Evolutionary conservation across 2,888 invertebrate genomes (phyloP), one percentile per base, ranked within the genome.

Genomic region (Alitta virens): DNA sequence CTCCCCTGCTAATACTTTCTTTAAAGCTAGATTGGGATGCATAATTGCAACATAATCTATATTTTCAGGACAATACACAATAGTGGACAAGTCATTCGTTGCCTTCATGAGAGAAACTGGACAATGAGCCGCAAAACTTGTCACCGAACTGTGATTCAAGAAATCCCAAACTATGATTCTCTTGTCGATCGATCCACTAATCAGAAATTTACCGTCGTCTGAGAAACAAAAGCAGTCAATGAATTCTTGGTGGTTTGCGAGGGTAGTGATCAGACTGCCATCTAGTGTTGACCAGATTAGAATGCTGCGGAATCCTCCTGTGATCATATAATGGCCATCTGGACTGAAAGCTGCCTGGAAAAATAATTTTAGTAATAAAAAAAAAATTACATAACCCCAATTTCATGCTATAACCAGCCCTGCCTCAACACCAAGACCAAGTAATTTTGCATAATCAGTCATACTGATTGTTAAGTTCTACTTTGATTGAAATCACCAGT

Each of bases 81-180:
- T 43, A n/a, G 65, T 60, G 7, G 60, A 61, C 1, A 71, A 65
- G 46, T 70, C 67, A 2, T 63, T 52, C 9, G 72, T 63, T 2
- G 73, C 59, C n/a, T 69, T 67, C 33, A 75, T 62, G 9, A 63
- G 40, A 21, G 68, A 62, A 21, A 75, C 54, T 26, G 71, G 67
- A 56, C 72, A 72, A 55, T 73, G 71, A 5, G 72, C 65, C 18
- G 60, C 63, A 63, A 72, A 72, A 2, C 66, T 62, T 59, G 73
- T 68, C 26, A 76, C 53, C 7, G 75, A 72, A 26, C 68, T 63
- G 3, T 62, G 33, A n/a, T 65, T 53, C 1, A 54, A 49, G 50
- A 68, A 67, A 60, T 74, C 73, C 74, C 75, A 76, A 9, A 75
- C 33, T 1, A 74, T 64, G 2, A 76, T 65, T 18, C 68, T 68